A percentile compares a stretch with the other conserved stretches of the same genome.
Conservation (phyloP, 2,888 invertebrate species). For the Ganaspis brasiliensis region DNA sequence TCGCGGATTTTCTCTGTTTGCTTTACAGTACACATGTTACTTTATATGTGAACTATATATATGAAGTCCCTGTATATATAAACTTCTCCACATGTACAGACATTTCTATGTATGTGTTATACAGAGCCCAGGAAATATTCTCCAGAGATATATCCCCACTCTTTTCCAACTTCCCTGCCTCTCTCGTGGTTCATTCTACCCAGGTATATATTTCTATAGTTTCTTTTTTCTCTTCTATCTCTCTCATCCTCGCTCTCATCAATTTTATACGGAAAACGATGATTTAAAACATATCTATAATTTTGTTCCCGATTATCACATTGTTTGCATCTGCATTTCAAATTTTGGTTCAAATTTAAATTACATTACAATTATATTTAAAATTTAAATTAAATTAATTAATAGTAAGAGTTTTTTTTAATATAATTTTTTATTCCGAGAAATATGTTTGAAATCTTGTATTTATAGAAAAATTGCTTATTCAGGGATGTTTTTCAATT, state of each 20-base stretch:
- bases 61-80: background rate
- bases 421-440: no score
- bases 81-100: background rate
- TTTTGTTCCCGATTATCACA: background rate
- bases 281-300: background rate
- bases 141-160: constrained; percentile 50
- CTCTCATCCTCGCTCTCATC: constrained; percentile 3
- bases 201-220: background rate
- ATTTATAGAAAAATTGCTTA: background rate
- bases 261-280: constrained; percentile 9
- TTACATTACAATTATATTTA: no score
- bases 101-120: background rate
- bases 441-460: background rate
- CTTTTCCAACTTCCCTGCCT: constrained; percentile 27
- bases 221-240: constrained; percentile 5
- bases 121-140: constrained; percentile 53
- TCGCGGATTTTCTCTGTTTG: constrained; percentile 31
- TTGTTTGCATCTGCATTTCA: background rate
- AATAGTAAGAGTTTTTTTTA: no score
- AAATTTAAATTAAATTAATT: no score
- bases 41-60: background rate
- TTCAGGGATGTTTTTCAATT: no score
- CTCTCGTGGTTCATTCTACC: constrained; percentile 24
- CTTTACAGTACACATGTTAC: constrained; percentile 8
- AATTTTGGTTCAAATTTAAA: no score